Base-by-base conservation (phyloP, 2,113 vertebrate species). In the Tenrec ecaudatus region DNA sequence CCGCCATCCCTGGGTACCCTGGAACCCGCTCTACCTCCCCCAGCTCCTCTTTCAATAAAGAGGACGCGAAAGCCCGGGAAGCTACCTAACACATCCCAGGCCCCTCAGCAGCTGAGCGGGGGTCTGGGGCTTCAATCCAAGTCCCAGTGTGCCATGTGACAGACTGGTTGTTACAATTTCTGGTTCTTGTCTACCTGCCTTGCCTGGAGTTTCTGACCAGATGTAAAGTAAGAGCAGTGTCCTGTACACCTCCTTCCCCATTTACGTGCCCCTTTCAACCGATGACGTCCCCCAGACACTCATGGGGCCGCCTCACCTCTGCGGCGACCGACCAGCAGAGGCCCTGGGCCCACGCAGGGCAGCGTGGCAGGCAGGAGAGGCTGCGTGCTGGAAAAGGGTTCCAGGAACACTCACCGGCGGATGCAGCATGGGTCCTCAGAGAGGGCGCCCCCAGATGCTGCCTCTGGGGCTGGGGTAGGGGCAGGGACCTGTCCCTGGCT, bases 341-440 rank as follows among this genome's bases (percentile, higher is more conserved):
- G 23, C 64, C 80, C 78, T 0, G 1, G 17, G 1, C 17, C 53
- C 29, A 8, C 4, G 6, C 2, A 2, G 2, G 20, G 0, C 1
- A 19, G 60, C 0, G 9, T 85, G 69, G 31, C 43, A 43, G 64
- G 58, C 8, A 11, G 81, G 15, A 64, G 5, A 27, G 47, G 47
- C 47, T 14, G 47, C 47, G 11, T 10, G 7, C 7, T 40, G 4
- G 40, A 40, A 40, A 40, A 40, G 40, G 40, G 40, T 40, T 40
- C 40, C 40, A 40, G 40, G 7, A 40, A 40, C 40, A 40, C 40
- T 40, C 40, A 40, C 40, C 40, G 40, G 4, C 0, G 9, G 8
- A 5, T 1, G 11, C 27, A 1, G 17, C 36, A 38, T 25, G 15
- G 47, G 47, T 43, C 76, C 76, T 4, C 23, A 19, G 43, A 2